Conservation (phyloP, 1,140 invertebrate genomes). For the Meloidogyne floridensis region DNA sequence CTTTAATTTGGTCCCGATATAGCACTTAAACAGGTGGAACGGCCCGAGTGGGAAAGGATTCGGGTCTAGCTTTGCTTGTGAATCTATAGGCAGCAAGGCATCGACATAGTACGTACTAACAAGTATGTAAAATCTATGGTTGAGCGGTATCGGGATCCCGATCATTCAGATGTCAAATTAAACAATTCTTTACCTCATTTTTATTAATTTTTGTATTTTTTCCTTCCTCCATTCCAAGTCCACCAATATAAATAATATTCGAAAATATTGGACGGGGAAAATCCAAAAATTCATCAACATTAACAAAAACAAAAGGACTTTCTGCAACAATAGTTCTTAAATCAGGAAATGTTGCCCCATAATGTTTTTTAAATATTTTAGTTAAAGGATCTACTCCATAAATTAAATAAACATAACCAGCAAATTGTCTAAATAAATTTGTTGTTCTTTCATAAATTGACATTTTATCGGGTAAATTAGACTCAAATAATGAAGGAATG, state of each 20-base stretch:
- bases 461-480: conserved; percentile 41
- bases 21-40: too few species aligned
- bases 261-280: conserved; percentile 42
- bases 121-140: too few species aligned
- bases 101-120: too few species aligned
- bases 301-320: conserved; percentile 43
- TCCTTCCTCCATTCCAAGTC: conserved; percentile 31
- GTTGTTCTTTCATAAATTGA: conserved; percentile 26
- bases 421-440: conserved; percentile 21
- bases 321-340: conserved; percentile 39
- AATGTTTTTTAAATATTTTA: conserved; percentile 39
- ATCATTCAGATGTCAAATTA: too few species aligned
- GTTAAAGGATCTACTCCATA: conserved; percentile 25
- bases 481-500: conserved; percentile 36
- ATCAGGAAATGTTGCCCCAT: conserved; percentile 40
- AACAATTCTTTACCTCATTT: too few species aligned
- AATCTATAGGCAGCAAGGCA: too few species aligned
- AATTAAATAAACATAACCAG: neutral
- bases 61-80: too few species aligned
- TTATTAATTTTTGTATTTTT: conserved; percentile 9
- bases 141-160: too few species aligned
- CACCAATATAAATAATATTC: conserved; percentile 46
- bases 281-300: conserved; percentile 45
- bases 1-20: too few species aligned
- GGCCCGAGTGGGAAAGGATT: too few species aligned